Percentiles rank a stretch among this genome's conserved stretches.
phyloP scores from a whole-genome alignment of 2,113 vertebrate genomes.

The Entomyzon cyanotis region DNA sequence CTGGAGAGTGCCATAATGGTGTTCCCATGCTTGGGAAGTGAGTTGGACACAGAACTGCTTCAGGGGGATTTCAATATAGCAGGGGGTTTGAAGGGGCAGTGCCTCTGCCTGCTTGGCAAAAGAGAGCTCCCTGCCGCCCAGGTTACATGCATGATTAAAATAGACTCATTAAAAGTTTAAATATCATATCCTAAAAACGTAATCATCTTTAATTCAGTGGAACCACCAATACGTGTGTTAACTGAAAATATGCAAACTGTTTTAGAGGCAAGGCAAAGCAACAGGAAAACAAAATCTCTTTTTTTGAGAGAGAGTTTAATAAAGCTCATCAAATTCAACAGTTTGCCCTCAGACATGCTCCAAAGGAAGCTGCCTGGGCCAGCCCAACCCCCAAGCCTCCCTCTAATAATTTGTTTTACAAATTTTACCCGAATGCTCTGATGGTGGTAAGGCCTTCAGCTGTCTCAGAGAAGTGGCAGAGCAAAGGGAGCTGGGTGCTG shows the following conservation, averaged over 20 bases:
- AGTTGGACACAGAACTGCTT: neutral
- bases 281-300: neutral
- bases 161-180: neutral
- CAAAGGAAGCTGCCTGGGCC: neutral
- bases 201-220: neutral
- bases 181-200: neutral
- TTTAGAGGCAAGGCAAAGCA: neutral
- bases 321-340: neutral
- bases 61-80: neutral
- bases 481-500: constrained; percentile 93
- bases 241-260: neutral
- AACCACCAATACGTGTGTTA: neutral
- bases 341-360: neutral
- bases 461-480: constrained; percentile 98
- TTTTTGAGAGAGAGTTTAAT: neutral
- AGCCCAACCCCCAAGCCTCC: neutral
- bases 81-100: neutral
- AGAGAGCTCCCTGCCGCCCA: neutral
- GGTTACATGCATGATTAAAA: neutral
- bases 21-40: neutral
- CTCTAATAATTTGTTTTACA: neutral
- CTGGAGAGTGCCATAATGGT: neutral
- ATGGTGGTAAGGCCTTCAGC: constrained; percentile 97
- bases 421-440: constrained; percentile 87
- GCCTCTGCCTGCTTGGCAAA: neutral